Base-by-base conservation (phyloP, 1,140 invertebrate species). In the Brachionus angularis region DNA sequence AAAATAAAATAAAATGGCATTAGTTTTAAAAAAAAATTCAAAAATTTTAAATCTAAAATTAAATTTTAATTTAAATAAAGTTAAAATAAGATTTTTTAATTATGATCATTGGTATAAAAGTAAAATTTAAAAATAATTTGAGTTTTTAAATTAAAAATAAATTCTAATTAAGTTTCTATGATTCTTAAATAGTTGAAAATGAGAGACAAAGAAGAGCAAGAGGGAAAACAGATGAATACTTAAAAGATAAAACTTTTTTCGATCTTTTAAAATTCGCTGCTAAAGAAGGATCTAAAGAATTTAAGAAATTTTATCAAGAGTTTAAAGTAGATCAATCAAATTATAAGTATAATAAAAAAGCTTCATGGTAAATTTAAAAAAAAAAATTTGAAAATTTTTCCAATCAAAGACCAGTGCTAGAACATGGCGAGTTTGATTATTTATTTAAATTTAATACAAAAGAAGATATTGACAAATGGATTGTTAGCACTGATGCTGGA, bases 401-500 rank as follows among this genome's bases (percentile, higher is more conserved):
- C 16, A 10, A 3, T 27, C 14, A 3, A 52, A 67, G 61, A 34
- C 42, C 42, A 21, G 5, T 25, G 8, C 21, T 71, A 52, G 29
- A 74, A 7, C 77, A 82, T 72, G 76, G 76, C 14, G 78, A 81
- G 72, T 80, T 78, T 75, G 74, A 78, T n/a, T 76, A 77, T 71
- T 73, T 80, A 39, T 76, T 74, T 72, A 77, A 77, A 46, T 79
- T 81, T 71, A 73, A 78, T 50, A 78, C 84, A 61, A 75, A 80
- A 10, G 78, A 86, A 34, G 84, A 84, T 7, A 73, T 92, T 12
- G 81, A 90, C 1, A 82, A 87, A 27, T 95, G 90, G 88, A 79
- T 87, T 23, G 82, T 87, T 0, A 88, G 88, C 0, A 79, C 81
- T 50, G 92, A 96, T 78, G 86, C 84, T 62, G 90, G 93, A 79